Base-by-base conservation (phyloP, 2,888 invertebrate genomes). In the Sialis lutaria region DNA sequence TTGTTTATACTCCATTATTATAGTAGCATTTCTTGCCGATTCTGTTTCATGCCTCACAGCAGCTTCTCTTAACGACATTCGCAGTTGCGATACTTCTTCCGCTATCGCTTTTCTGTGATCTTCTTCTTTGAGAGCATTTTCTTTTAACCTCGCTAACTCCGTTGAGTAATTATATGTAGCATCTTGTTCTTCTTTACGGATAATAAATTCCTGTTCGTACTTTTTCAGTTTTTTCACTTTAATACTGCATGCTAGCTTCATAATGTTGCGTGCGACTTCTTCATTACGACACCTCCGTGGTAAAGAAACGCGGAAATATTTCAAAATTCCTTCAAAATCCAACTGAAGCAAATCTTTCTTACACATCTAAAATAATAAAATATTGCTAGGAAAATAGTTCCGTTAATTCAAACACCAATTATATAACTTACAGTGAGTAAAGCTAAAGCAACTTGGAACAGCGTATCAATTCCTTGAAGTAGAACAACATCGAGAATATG, bases 261-360 rank as follows among this genome's bases (percentile, higher is more conserved):
- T 84, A 6, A 98, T 75, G 53, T 87, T 82, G 42, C 84, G 79
- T 0, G 96, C 88, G 9, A 85, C 77, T 57, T 89, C 89, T 60
- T 95, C 90, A 9, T 83, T 85, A 45, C 96, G 81, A 62, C 93
- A 97, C 59, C 89, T 90, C 68, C 98, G 95, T 39, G 98, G 98
- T 55, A 99, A 71, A 9, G 89, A 87, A 2, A 98, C 96, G 50
- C 98, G 81, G 64, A 99, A 97, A 69, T 96, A 98, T 64, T 97
- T 98, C 54, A 98, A 73, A 49, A 95, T 86, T 12, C 95, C 95
- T 68, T 98, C 98, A 60, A 98, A 99, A 68, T 98, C 98, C 53
- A 93, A 72, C 52, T 83, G 81, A 47, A 97, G 68, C 33, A 98
- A 70, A 61, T 97, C 96, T 56, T 89, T 86, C 58, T 89, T 84